A percentile compares a stretch with the other conserved stretches of the same genome.
phyloP scores from a whole-genome alignment of 2,888 invertebrate species.

The Hypselothyrea guttata region DNA sequence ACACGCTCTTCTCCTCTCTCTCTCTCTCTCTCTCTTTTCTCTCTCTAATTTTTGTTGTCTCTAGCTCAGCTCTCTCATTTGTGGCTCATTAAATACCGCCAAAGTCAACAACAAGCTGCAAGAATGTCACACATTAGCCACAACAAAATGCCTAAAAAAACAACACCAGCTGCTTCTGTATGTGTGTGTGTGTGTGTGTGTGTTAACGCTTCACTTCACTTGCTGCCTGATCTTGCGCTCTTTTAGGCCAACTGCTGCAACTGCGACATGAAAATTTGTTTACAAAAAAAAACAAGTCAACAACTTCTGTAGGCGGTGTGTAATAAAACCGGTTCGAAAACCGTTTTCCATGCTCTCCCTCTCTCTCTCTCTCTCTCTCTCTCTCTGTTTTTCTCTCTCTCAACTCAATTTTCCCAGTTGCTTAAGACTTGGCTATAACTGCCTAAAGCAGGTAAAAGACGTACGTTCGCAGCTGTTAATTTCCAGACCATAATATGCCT shows the following conservation, averaged over 20 bases:
- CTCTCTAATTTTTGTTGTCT: too few species aligned
- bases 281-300: neutral
- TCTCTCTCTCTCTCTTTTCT: too few species aligned
- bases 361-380: too few species aligned
- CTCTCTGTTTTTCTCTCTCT: too few species aligned
- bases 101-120: constrained; percentile 19
- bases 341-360: neutral
- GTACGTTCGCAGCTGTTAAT: too few species aligned
- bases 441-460: too few species aligned
- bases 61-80: too few species aligned
- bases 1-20: constrained; percentile 30
- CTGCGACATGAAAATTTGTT: constrained; percentile 24
- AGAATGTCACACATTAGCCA: constrained; percentile 36
- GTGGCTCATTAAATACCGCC: constrained; percentile 39
- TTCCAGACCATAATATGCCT: too few species aligned
- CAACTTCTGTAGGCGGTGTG: neutral
- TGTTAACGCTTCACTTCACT: constrained; percentile 28
- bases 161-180: neutral
- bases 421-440: too few species aligned
- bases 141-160: too few species aligned
- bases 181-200: constrained; percentile 5
- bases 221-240: constrained; percentile 39
- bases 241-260: constrained; percentile 25
- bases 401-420: too few species aligned
- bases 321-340: constrained; percentile 3